Conservation (phyloP, 2,797 vertebrate genomes). For the Clarias fuscus region DNA sequence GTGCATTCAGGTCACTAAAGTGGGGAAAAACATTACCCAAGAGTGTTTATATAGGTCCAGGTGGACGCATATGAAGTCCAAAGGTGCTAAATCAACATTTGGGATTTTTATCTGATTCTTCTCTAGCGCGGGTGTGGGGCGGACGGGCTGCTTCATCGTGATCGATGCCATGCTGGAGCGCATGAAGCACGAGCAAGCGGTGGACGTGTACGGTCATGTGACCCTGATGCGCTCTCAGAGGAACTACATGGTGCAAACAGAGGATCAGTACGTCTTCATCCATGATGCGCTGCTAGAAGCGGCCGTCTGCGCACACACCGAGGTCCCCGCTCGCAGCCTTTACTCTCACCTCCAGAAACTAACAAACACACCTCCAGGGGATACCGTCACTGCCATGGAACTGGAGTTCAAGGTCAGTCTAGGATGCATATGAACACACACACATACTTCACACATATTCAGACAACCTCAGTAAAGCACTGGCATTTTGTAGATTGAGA, state of each 20-base stretch:
- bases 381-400: conserved; percentile 89
- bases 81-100: too few relatives aligned
- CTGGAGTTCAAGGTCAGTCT: conserved; percentile 91
- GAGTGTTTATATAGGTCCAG: too few relatives aligned
- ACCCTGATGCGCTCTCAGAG: conserved; percentile 95
- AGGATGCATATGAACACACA: not conserved
- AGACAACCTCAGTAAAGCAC: not conserved
- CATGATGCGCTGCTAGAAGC: conserved; percentile 93
- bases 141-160: conserved; percentile 94
- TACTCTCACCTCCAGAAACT: conserved; percentile 94
- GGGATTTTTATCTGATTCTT: not conserved
- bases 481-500: not conserved
- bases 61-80: too few relatives aligned
- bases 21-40: too few relatives aligned
- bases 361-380: conserved; percentile 81
- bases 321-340: conserved; percentile 89
- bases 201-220: conserved; percentile 95
- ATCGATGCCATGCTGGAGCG: conserved; percentile 96
- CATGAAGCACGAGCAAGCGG: conserved; percentile 92
- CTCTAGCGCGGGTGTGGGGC: conserved; percentile 85
- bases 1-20: too few relatives aligned
- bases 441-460: not conserved
- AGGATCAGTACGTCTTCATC: conserved; percentile 97
- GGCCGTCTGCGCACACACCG: conserved; percentile 85
- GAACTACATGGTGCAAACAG: conserved; percentile 99